Conservation (phyloP, 2,113 vertebrate genomes). For the Syngnathoides biaculeatus region DNA sequence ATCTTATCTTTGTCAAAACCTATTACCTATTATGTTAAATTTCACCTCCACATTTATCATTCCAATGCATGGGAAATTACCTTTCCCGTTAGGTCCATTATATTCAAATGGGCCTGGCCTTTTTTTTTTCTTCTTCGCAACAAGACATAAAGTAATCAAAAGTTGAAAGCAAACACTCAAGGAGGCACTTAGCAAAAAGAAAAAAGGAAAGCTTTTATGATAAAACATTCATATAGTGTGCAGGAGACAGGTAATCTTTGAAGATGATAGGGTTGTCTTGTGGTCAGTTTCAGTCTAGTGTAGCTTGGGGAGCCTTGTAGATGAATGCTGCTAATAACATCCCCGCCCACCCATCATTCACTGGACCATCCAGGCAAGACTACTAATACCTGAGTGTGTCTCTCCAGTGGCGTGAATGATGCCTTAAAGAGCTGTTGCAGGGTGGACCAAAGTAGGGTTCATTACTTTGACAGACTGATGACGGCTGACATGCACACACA, state of each 20-base stretch:
- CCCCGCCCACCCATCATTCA: conserved; percentile 60
- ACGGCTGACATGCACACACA: conserved; percentile 21
- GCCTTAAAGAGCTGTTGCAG: conserved; percentile 62
- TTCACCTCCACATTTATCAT: conserved; percentile 28
- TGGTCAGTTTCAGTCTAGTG: conserved; percentile 64
- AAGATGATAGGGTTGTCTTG: conserved; percentile 70
- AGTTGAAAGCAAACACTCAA: conserved; percentile 77
- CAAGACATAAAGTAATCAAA: conserved; percentile 76
- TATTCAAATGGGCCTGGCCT: conserved; percentile 54
- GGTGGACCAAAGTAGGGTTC: conserved; percentile 57
- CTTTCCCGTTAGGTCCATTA: conserved; percentile 70
- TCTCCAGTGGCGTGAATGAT: conserved; percentile 57
- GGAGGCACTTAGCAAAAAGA: conserved; percentile 77
- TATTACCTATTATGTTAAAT: conserved; percentile 51
- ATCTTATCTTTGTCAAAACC: conserved; percentile 28
- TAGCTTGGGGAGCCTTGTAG: conserved; percentile 59
- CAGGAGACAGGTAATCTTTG: conserved; percentile 68
- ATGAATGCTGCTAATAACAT: conserved; percentile 63
- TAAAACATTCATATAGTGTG: conserved; percentile 80
- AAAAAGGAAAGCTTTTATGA: conserved; percentile 78
- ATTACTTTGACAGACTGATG: conserved; percentile 59
- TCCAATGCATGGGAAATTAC: conserved; percentile 42
- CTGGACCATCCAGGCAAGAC: conserved; percentile 46
- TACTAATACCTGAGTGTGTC: conserved; percentile 62
- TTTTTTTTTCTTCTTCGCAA: conserved; percentile 50